Base-by-base conservation (phyloP, 2,888 invertebrate species). In the Seira ritae region DNA sequence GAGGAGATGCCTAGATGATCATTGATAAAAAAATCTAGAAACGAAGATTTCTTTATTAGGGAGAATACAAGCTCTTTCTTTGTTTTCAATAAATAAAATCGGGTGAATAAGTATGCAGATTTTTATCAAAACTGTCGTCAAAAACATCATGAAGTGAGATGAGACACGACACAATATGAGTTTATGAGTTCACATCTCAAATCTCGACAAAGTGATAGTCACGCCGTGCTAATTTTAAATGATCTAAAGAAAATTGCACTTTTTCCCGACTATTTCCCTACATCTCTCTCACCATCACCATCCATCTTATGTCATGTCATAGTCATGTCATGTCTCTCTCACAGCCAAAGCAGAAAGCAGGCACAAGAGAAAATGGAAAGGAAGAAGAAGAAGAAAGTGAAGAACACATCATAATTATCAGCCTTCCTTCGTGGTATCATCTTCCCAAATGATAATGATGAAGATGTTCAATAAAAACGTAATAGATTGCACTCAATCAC, bases 191-290 rank as follows among this genome's bases (percentile, higher is more conserved):
- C 12, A 42, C 4, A 42, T 4, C 42, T 8, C 42, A 42, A 42
- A 8, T 42, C 60, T 60, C 60, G 60, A 8, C 42, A 42, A 42
- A 42, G 42, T 60, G 4, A 60, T n/a, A 60, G 12, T 60, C 17
- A 60, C 60, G 60, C 12, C 60, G 17, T n/a, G 17, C 17, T 60
- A n/a, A 60, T 10, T 4, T 60, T 15, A 60, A 60, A 60, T 60
- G 60, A 60, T 60, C 60, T 60, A 60, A 10, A n/a, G 17, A 17
- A 60, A 60, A 10, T 60, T 60, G 60, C 60, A 60, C 60, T 60
- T 60, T n/a, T 4, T 60, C 60, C 60, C n/a, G 17, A 60, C 3
- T 60, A 60, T 3, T 15, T 60, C 15, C 42, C 42, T 8, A 42
- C 42, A 42, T 42, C n/a, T n/a, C n/a, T n/a, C n/a, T n/a, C n/a